Evolutionary conservation across 2,888 invertebrate genomes (phyloP), one percentile per base, ranked within the genome.

Genomic region (Hyalella azteca): DNA sequence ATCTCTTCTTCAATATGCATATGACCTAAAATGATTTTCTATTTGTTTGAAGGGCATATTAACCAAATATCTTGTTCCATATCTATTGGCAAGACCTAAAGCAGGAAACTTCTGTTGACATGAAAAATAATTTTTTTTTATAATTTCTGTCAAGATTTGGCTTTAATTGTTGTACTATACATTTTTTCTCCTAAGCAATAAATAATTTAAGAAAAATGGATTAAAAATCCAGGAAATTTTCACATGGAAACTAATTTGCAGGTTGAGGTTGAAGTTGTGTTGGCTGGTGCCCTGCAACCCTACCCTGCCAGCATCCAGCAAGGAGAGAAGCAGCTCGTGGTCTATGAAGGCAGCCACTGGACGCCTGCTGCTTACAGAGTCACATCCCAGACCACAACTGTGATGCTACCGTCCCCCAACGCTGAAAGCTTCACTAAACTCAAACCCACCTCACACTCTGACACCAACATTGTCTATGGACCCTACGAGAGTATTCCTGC

Each of bases 281-380:
- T 92, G 77, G 93, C 93, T 0, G 93, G 95, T 87, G 90, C 92
- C 22, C 89, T 98, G 40, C 88, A 89, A 41, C 95, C 98, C 0
- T 94, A 94, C 88, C 99, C 99, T 1, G 92, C 92, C 13, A 91
- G 93, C 85, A 97, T 99, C 82, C 91, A 92, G 0, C 99, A 99
- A 88, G 93, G 94, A 83, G 98, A 99, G 86, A 95, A 95, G 86
- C 99, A 99, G 87, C 90, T 96, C 84, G 95, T 99, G 0, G 91
- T 93, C 85, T 98, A 93, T 87, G 41, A 75, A 19, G 45, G 96
- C 39, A 95, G 93, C 87, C 90, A 94, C 80, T 94, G 95, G 87
- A 90, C 94, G 79, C 96, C 92, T 87, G 92, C 94, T 0, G 95
- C 96, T 0, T 99, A 98, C 88, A 87, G 89, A 80, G 93, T 95